These are phyloP conservation scores for Lottia gigantea DNA, from an alignment of 2,888 invertebrate species.

Conservation along the genomic window DNA sequence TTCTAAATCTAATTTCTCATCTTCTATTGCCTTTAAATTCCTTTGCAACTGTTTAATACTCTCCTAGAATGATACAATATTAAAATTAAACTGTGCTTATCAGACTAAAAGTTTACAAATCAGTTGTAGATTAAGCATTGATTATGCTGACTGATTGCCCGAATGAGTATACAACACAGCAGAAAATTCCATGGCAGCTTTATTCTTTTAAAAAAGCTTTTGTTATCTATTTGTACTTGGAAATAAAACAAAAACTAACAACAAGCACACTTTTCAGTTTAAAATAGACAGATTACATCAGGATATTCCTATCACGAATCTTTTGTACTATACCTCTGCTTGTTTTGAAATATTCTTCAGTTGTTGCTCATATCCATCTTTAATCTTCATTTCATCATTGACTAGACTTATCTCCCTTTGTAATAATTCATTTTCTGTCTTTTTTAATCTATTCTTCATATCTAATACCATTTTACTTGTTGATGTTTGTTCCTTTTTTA, in stretches of 20 bases:
- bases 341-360: slow-evolving; percentile 1
- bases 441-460: slow-evolving; percentile 14
- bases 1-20: neutral
- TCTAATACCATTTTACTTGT: neutral
- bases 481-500: slow-evolving; percentile 2
- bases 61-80: slow-evolving; percentile 4
- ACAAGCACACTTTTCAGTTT: too few relatives aligned
- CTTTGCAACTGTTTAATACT: slow-evolving; percentile 3
- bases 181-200: too few relatives aligned
- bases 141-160: too few relatives aligned
- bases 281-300: too few relatives aligned
- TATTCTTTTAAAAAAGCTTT: too few relatives aligned
- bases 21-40: neutral
- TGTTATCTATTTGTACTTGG: too few relatives aligned
- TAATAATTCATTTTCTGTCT: slow-evolving; percentile 19
- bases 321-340: slow-evolving; percentile 4
- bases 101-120: too few relatives aligned
- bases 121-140: too few relatives aligned
- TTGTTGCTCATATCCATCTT: slow-evolving; percentile 14
- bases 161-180: too few relatives aligned
- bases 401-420: slow-evolving; percentile 19
- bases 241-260: too few relatives aligned
- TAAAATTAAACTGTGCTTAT: neutral
- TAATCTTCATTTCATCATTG: slow-evolving; percentile 18
- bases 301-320: neutral